Evolutionary conservation across 2,113 vertebrate species (phyloP).

Genomic region (Oostethus manadensis): DNA sequence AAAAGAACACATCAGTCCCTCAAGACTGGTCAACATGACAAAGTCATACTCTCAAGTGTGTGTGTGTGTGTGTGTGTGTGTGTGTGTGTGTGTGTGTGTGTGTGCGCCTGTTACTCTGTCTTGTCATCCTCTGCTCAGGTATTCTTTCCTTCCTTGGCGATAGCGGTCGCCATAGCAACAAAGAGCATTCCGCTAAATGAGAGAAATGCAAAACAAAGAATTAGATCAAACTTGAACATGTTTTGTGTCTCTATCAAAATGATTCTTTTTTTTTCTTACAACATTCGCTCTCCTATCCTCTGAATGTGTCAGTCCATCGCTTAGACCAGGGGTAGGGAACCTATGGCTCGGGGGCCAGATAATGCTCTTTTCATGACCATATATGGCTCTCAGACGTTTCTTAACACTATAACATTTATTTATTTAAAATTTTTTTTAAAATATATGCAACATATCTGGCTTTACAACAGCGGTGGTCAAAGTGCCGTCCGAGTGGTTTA

Average conservation of each 20-base stretch:
- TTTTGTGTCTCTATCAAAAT: neutral
- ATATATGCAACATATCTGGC: no score
- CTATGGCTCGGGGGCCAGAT: no score
- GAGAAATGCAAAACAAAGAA: constrained; percentile 11
- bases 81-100: neutral
- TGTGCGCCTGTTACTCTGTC: constrained; percentile 4
- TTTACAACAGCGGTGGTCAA: no score
- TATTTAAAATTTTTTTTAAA: no score
- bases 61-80: neutral
- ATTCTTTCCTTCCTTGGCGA: constrained; percentile 33
- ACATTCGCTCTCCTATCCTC: constrained; percentile 27
- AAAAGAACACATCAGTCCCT: neutral
- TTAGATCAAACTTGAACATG: constrained; percentile 4
- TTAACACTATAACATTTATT: no score
- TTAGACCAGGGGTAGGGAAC: no score
- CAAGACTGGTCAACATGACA: neutral
- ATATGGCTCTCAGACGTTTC: constrained; percentile 30
- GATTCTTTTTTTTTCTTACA: neutral
- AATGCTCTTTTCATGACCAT: no score
- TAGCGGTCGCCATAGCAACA: constrained; percentile 61
- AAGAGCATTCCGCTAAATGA: constrained; percentile 33
- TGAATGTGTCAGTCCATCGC: no score
- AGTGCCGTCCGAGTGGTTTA: no score
- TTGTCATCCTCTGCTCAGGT: constrained; percentile 44
- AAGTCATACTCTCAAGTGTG: neutral